phyloP scores from a whole-genome alignment of 2,797 vertebrate genomes.

The Myotis findleyi region DNA sequence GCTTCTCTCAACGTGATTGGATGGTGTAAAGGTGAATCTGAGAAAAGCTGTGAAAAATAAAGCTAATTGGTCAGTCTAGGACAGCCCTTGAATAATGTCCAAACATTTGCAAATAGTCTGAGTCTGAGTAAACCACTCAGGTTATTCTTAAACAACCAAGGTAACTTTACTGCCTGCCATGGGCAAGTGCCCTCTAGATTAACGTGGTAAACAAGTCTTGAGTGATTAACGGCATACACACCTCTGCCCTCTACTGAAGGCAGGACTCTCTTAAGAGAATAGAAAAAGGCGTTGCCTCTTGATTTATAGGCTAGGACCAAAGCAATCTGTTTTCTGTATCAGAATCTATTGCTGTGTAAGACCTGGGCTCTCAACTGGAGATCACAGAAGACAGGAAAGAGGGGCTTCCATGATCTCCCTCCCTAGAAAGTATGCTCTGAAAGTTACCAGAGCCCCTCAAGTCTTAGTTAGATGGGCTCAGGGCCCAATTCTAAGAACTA shows the following conservation, averaged over 20 bases:
- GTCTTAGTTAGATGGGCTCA: not conserved
- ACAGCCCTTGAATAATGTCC: constrained; percentile 71
- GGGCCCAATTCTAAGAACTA: constrained; percentile 40
- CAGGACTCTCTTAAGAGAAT: constrained; percentile 43
- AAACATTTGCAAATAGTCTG: constrained; percentile 77
- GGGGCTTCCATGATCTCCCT: not conserved
- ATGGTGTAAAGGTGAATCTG: constrained; percentile 70
- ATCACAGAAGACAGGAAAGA: not conserved
- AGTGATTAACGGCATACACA: constrained; percentile 71
- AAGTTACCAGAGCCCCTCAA: not conserved
- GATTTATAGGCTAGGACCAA: constrained; percentile 51
- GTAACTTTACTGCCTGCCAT: constrained; percentile 76
- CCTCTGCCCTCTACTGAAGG: constrained; percentile 45
- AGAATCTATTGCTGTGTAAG: constrained; percentile 39
- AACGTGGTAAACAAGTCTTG: constrained; percentile 64
- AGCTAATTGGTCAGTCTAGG: constrained; percentile 71
- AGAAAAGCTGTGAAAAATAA: constrained; percentile 72
- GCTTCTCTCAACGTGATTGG: constrained; percentile 54
- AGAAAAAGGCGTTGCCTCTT: constrained; percentile 46
- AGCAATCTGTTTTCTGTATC: constrained; percentile 32
- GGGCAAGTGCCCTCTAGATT: constrained; percentile 79
- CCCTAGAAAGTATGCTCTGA: not conserved
- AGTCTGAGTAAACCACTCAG: constrained; percentile 74
- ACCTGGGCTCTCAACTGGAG: constrained; percentile 25
- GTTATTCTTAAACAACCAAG: constrained; percentile 83